Evolutionary conservation across 2,888 invertebrate genomes (phyloP).

Genomic region (Branchellion lobata): DNA sequence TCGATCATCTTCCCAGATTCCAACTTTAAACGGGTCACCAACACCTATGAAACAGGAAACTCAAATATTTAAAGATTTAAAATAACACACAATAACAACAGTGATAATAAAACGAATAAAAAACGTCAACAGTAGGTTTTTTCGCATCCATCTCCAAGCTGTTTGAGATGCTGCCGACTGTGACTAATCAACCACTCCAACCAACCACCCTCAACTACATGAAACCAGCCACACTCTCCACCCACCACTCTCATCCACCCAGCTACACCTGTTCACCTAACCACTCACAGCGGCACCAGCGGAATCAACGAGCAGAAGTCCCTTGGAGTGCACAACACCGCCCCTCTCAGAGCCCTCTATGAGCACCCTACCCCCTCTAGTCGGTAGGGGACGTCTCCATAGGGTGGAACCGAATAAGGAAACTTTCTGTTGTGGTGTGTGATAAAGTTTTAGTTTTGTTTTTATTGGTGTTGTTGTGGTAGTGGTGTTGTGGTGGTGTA

Average conservation of each 20-base stretch:
- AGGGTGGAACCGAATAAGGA: slow-evolving; percentile 79
- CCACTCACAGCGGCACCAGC: no score
- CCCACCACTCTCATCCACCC: no score
- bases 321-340: neutral
- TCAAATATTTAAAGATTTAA: no score
- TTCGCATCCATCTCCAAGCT: no score
- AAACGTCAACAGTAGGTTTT: no score
- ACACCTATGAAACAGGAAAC: slow-evolving; percentile 68
- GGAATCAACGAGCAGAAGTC: no score
- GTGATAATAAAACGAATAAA: neutral
- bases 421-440: slow-evolving; percentile 69
- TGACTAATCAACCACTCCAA: neutral
- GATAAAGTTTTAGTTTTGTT: no score
- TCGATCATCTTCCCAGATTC: slow-evolving; percentile 74
- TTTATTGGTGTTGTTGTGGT: neutral
- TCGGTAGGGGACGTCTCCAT: slow-evolving; percentile 67
- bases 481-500: no score
- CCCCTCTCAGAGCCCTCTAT: no score
- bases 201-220: neutral
- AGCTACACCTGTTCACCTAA: neutral
- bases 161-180: neutral
- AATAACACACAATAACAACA: neutral
- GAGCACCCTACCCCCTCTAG: slow-evolving; percentile 66
- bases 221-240: no score
- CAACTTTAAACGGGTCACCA: slow-evolving; percentile 73